Conservation (phyloP, 2,113 vertebrate genomes). For the Sylvilagus bachmani region DNA sequence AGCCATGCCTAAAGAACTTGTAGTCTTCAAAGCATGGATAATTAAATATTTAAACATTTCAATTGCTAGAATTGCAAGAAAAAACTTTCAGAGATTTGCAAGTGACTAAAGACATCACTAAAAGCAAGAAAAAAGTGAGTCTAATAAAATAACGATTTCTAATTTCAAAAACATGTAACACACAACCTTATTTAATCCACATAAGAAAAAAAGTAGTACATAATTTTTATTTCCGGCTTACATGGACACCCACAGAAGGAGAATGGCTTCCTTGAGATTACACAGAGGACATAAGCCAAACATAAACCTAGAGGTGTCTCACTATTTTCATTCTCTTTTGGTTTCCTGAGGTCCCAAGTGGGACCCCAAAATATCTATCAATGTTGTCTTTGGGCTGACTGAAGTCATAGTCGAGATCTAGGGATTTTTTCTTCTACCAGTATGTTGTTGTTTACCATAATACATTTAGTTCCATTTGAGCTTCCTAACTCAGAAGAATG, state of each 20-base stretch:
- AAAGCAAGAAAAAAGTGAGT: neutral
- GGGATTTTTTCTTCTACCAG: neutral
- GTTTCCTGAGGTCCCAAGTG: neutral
- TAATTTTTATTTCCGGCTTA: conserved; percentile 24
- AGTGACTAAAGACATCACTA: neutral
- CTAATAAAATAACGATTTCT: conserved; percentile 39
- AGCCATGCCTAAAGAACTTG: neutral
- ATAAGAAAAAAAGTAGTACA: neutral
- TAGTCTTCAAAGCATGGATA: conserved; percentile 15
- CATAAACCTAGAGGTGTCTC: neutral
- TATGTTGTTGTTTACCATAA: conserved; percentile 11
- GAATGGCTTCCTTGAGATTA: neutral
- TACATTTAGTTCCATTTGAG: neutral
- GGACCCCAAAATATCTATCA: neutral
- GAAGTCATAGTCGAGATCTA: neutral
- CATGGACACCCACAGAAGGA: neutral
- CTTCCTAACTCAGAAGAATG: conserved; percentile 21
- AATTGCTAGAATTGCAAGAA: conserved; percentile 1
- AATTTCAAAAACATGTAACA: neutral
- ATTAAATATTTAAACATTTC: conserved; percentile 51
- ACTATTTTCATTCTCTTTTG: neutral
- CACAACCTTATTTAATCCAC: neutral
- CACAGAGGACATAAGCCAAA: neutral
- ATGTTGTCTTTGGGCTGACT: neutral
- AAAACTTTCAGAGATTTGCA: neutral